Conservation (phyloP, 2,113 vertebrate genomes). For the Onychorhynchus coronatus region DNA sequence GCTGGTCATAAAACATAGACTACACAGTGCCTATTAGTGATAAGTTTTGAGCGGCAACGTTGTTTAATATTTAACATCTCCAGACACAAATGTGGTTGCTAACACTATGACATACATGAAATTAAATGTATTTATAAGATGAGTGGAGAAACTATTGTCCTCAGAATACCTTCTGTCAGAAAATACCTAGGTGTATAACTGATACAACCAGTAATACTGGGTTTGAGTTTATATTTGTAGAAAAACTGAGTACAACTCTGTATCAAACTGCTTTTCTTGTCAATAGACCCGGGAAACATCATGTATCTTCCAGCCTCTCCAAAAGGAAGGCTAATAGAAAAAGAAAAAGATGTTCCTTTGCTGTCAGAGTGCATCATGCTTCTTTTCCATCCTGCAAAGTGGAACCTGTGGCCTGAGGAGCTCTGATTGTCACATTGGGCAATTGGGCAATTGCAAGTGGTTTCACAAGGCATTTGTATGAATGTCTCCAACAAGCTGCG, state of each 20-base stretch:
- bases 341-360: constrained; percentile 20
- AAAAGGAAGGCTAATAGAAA: not conserved
- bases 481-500: not conserved
- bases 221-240: not conserved
- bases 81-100: not conserved
- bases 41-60: not conserved
- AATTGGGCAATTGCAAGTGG: not conserved
- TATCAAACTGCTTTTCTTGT: not conserved
- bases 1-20: not conserved
- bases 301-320: constrained; percentile 14
- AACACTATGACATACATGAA: not conserved
- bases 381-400: constrained; percentile 34
- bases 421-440: constrained; percentile 22
- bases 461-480: not conserved
- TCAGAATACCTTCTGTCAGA: not conserved
- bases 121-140: not conserved
- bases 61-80: not conserved
- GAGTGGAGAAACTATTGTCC: not conserved
- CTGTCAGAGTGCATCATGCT: not conserved
- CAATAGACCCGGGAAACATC: not conserved
- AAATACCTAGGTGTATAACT: not conserved
- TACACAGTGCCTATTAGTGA: not conserved
- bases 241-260: not conserved
- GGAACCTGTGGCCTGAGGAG: constrained; percentile 1
- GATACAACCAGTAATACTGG: not conserved